Percentiles rank a stretch among this genome's conserved stretches.
Conservation (phyloP, 2,888 invertebrate genomes). For the Ichneumoninae sp. region DNA sequence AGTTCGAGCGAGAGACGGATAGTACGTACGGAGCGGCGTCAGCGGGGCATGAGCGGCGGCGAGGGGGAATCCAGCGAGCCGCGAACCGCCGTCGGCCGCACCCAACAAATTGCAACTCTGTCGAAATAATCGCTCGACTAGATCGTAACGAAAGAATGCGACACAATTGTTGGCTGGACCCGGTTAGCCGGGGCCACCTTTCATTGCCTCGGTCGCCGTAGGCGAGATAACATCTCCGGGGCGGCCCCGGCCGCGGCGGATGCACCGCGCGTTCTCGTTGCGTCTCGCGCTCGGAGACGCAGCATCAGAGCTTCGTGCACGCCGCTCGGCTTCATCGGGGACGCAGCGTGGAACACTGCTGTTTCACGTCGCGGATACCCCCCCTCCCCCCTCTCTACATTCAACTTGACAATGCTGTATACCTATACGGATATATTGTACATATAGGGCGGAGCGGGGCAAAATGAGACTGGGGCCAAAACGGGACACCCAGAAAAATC, state of each 20-base stretch:
- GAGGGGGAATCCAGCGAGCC: conserved; percentile 47
- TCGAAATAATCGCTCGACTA: conserved; percentile 71
- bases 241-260: conserved; percentile 56
- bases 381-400: conserved; percentile 35
- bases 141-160: conserved; percentile 70
- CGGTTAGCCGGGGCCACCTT: conserved; percentile 64
- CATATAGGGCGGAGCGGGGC: neutral
- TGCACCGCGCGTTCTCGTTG: conserved; percentile 53
- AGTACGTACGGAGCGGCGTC: conserved; percentile 9
- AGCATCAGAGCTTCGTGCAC: neutral
- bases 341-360: conserved; percentile 61
- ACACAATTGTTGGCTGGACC: conserved; percentile 69
- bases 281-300: conserved; percentile 48
- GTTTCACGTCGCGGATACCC: conserved; percentile 48
- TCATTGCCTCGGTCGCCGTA: conserved; percentile 69
- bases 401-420: conserved; percentile 59
- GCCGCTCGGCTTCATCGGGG: conserved; percentile 63
- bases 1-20: conserved; percentile 39
- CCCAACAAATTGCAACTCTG: conserved; percentile 70
- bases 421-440: conserved; percentile 22
- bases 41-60: conserved; percentile 19
- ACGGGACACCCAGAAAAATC: too few relatives aligned
- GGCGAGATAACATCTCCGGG: conserved; percentile 69
- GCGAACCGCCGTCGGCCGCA: conserved; percentile 55
- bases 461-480: neutral